Evolutionary conservation across 1,140 invertebrate species (phyloP).

Genomic region (Bombus picipes): DNA sequence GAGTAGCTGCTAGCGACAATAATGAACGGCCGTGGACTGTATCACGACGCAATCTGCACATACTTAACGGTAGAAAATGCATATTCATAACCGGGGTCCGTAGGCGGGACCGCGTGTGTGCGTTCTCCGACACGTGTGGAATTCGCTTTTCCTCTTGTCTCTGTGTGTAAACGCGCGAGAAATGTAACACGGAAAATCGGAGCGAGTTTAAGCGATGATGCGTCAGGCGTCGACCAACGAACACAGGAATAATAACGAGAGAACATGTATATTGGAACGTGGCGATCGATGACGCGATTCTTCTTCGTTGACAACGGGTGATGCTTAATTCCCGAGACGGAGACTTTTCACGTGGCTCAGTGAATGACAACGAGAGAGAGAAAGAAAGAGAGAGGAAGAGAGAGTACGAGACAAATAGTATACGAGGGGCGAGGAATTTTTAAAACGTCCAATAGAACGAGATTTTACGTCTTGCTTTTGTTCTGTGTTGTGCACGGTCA

Average conservation of each 20-base stretch:
- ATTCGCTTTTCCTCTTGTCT: conserved; percentile 60
- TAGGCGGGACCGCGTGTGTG: conserved; percentile 67
- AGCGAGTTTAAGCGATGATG: conserved; percentile 53
- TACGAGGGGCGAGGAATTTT: neutral
- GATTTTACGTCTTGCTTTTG: neutral
- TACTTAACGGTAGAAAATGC: conserved; percentile 82
- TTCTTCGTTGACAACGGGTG: neutral
- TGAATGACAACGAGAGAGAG: no score
- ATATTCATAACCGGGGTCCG: conserved; percentile 79
- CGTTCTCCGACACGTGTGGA: conserved; percentile 68
- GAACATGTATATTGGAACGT: neutral
- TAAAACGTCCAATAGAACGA: neutral
- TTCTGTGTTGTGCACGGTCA: no score
- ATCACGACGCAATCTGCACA: conserved; percentile 82
- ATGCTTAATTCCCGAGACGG: conserved; percentile 1
- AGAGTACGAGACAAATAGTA: neutral
- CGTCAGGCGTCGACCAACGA: neutral
- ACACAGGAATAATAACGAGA: conserved; percentile 20
- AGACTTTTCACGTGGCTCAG: neutral
- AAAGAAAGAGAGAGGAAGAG: neutral
- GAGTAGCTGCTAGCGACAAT: conserved; percentile 80
- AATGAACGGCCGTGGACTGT: conserved; percentile 81
- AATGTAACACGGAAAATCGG: conserved; percentile 48
- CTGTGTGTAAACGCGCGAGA: conserved; percentile 18
- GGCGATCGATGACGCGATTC: conserved; percentile 28